Percentiles rank a stretch among this genome's conserved stretches.
Evolutionary conservation across 2,888 invertebrate species (phyloP).

Genomic region (Phytoseiulus persimilis): DNA sequence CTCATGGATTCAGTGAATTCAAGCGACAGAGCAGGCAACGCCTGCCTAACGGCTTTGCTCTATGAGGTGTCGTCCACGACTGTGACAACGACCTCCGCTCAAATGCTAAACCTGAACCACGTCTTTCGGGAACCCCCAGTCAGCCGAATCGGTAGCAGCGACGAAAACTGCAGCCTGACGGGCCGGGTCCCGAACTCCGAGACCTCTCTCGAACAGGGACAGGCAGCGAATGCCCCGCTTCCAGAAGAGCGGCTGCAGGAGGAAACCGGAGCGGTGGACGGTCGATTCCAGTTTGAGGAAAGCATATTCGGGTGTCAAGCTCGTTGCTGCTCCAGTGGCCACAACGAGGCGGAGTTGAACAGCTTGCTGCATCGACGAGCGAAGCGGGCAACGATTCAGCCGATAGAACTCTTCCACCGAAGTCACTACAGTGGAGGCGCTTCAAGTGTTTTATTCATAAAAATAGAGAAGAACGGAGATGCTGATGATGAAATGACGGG

Average conservation of each 20-base stretch:
- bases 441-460: not conserved
- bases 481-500: not conserved
- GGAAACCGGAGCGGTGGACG: no score
- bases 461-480: not conserved
- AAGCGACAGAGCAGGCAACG: not conserved
- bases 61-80: not conserved
- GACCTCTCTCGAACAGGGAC: no score
- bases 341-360: not conserved
- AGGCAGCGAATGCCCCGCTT: no score
- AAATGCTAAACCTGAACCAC: no score
- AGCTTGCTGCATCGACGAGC: not conserved
- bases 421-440: not conserved
- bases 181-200: no score
- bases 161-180: no score
- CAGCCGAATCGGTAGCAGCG: no score
- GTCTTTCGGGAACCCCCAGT: no score
- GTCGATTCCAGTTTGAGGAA: not conserved
- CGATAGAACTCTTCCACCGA: not conserved
- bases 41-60: not conserved
- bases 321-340: not conserved
- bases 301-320: not conserved
- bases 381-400: not conserved
- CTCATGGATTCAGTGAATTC: not conserved
- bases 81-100: not conserved
- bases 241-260: no score